phyloP scores from a whole-genome alignment of 2,797 vertebrate genomes.

The Trachops cirrhosus region DNA sequence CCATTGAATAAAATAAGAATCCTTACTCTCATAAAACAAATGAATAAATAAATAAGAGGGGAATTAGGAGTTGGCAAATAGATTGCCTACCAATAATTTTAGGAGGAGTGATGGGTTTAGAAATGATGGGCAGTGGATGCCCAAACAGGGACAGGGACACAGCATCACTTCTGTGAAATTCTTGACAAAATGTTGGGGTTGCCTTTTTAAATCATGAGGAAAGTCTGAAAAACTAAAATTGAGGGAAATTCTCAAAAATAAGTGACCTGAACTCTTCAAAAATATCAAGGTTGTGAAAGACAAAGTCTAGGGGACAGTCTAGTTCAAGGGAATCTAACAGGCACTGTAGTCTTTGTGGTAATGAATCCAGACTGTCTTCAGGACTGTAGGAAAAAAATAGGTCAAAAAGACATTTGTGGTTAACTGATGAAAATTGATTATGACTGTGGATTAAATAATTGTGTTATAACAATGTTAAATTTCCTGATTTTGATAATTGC shows the following conservation, averaged over 20 bases:
- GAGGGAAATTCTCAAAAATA: background rate
- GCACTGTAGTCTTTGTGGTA: background rate
- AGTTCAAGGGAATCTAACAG: background rate
- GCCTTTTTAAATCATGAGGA: background rate
- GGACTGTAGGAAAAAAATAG: background rate
- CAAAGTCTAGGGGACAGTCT: background rate
- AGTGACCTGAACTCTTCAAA: background rate
- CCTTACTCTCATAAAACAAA: background rate
- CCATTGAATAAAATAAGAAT: background rate
- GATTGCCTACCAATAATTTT: background rate
- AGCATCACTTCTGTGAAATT: background rate
- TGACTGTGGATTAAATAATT: background rate
- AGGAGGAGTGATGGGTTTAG: background rate
- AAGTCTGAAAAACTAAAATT: background rate
- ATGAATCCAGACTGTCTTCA: background rate
- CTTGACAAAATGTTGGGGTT: background rate
- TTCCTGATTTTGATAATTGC: background rate
- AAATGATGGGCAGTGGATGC: background rate
- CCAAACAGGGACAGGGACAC: background rate
- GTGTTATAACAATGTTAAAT: background rate
- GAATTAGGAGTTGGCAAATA: no score
- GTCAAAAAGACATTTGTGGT: background rate
- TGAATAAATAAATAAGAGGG: background rate
- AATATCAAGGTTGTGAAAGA: background rate
- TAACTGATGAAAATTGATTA: background rate